Evolutionary conservation across 2,888 invertebrate genomes (phyloP).

Genomic region (Dascillus cervinus): DNA sequence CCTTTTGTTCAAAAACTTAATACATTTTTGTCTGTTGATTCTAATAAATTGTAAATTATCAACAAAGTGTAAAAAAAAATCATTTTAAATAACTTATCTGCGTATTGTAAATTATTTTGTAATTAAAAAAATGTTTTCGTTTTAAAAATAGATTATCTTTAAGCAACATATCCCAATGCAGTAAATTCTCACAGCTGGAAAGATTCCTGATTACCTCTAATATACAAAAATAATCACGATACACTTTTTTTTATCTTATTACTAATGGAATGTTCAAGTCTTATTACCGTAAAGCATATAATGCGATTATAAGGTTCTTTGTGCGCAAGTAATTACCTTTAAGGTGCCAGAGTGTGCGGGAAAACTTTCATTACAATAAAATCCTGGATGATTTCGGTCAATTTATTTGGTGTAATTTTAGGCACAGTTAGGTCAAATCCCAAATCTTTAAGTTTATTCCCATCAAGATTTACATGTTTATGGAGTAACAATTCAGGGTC

Average conservation of each 20-base stretch:
- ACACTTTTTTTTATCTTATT: slow-evolving; percentile 9
- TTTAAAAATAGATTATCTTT: too few relatives aligned
- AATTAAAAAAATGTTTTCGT: too few relatives aligned
- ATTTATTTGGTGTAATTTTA: slow-evolving; percentile 44
- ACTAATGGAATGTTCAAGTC: slow-evolving; percentile 14
- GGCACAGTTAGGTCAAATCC: slow-evolving; percentile 58
- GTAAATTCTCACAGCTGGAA: too few relatives aligned
- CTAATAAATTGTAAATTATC: too few relatives aligned
- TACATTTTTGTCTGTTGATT: too few relatives aligned
- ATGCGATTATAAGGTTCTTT: background rate
- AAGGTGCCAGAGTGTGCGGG: slow-evolving; percentile 56
- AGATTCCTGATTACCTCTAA: too few relatives aligned
- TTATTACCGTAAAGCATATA: background rate
- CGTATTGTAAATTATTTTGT: too few relatives aligned
- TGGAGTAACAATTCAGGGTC: slow-evolving; percentile 75
- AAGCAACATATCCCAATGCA: too few relatives aligned
- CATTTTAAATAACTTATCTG: too few relatives aligned
- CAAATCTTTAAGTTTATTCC: slow-evolving; percentile 52
- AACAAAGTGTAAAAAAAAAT: too few relatives aligned
- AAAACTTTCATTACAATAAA: slow-evolving; percentile 76
- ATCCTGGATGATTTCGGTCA: slow-evolving; percentile 65
- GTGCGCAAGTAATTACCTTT: slow-evolving; percentile 7
- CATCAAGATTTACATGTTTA: slow-evolving; percentile 70
- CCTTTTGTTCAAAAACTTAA: too few relatives aligned
- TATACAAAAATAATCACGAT: slow-evolving; percentile 11